These are phyloP conservation scores for Buphagus erythrorhynchus DNA, from an alignment of 2,797 vertebrate species.

Conservation along the genomic window DNA sequence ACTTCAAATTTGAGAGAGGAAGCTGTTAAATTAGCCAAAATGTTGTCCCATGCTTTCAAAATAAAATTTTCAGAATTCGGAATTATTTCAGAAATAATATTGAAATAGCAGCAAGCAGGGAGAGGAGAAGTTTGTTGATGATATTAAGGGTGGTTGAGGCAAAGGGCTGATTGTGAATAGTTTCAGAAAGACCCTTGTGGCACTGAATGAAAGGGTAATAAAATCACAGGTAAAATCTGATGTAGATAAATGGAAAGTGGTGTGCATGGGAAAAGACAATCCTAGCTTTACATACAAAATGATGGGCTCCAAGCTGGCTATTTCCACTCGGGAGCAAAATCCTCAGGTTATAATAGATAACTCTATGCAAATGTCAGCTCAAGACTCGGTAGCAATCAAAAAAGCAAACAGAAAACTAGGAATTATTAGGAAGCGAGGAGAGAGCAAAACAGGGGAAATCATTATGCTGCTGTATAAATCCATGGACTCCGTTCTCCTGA, in stretches of 20 bases:
- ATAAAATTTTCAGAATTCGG: no score
- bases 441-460: constrained; percentile 23
- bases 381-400: constrained; percentile 8
- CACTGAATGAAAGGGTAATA: constrained; percentile 22
- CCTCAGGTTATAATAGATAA: constrained; percentile 10
- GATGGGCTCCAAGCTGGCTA: constrained; percentile 23
- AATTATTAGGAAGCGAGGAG: constrained; percentile 23
- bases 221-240: constrained; percentile 44
- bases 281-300: constrained; percentile 19
- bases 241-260: constrained; percentile 53
- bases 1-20: neutral
- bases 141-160: neutral
- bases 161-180: neutral
- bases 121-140: neutral
- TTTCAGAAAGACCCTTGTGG: neutral
- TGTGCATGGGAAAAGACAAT: constrained; percentile 9
- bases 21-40: neutral
- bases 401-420: constrained; percentile 24
- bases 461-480: neutral
- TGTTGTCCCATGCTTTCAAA: neutral
- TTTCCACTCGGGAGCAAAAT: neutral
- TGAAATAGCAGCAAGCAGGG: neutral
- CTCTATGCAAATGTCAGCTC: constrained; percentile 46
- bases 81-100: neutral
- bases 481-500: neutral